Evolutionary conservation across 2,113 vertebrate species (phyloP), one percentile per base, ranked within the genome.

Genomic region (Pelmatolapia mariae): DNA sequence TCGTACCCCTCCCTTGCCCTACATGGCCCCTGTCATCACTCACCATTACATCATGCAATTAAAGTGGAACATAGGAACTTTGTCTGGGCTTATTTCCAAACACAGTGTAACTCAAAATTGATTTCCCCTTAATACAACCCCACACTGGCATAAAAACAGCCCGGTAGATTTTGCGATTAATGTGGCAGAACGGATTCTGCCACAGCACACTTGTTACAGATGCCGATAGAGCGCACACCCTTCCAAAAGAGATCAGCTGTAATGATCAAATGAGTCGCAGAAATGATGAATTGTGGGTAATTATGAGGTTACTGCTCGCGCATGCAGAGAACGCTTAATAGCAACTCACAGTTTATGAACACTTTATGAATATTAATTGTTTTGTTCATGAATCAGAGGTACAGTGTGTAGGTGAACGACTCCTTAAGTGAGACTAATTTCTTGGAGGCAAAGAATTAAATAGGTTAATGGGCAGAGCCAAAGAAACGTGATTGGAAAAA

Each of bases 31-130:
- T 5, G 87, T 86, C 89, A 88, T 84, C 86, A 16, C 84, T 85
- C 84, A 81, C 33, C 82, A 89, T 92, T 91, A 94, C 88, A 92
- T 94, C 91, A 93, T 91, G 93, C 88, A 91, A 93, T 95, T 89
- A 93, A 80, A 84, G 43, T 36, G 31, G 87, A 93, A 91, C 93
- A 89, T 47, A 76, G 59, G 82, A 92, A 88, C 88, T 89, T 89
- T 71, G 84, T 63, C 81, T 18, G 84, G 92, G 92, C 84, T 85
- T 22, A 45, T 80, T 45, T 94, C 92, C 92, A 93, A 92, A 91
- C 76, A 83, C 78, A 71, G 85, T 91, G 92, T 87, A 90, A 57
- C 81, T 88, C 84, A 61, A 29, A 89, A 92, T 93, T 90, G 91
- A 94, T 95, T 93, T 93, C 84, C 61, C 86, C 82, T 45, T 80